Percentiles rank a stretch among this genome's conserved stretches.
phyloP scores from a whole-genome alignment of 1,140 invertebrate genomes.

The Harpegnathos saltator region DNA sequence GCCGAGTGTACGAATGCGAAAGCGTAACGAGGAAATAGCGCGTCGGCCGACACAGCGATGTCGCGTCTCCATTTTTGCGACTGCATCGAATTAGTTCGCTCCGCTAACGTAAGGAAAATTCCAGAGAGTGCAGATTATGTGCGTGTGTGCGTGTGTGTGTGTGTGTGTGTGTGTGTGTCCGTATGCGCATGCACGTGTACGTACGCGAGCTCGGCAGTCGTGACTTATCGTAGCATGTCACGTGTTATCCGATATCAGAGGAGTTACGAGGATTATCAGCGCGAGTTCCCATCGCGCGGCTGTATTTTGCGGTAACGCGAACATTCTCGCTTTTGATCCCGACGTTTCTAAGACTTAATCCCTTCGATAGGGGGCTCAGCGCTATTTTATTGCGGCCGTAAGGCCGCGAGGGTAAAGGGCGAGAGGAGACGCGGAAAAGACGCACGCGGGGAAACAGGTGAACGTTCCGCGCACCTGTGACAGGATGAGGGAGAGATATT shows the following conservation, averaged over 20 bases:
- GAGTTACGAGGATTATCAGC: conserved; percentile 57
- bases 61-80: conserved; percentile 54
- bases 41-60: conserved; percentile 3
- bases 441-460: background rate
- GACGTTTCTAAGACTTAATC: conserved; percentile 51
- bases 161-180: background rate
- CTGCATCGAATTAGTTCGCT: conserved; percentile 52
- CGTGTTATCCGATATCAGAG: conserved; percentile 54
- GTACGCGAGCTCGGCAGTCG: conserved; percentile 5
- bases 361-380: conserved; percentile 26
- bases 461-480: too few species aligned
- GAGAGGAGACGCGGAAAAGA: background rate
- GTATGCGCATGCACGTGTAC: background rate
- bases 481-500: too few species aligned
- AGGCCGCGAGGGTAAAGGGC: conserved; percentile 1
- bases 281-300: conserved; percentile 13
- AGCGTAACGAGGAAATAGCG: conserved; percentile 7
- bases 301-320: conserved; percentile 42
- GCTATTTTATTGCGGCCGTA: conserved; percentile 14
- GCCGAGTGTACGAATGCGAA: conserved; percentile 5
- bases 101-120: conserved; percentile 49
- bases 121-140: too few species aligned
- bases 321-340: conserved; percentile 50
- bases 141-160: too few species aligned
- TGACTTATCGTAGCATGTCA: conserved; percentile 53